These are phyloP conservation scores for Parus major DNA, from an alignment of 2,113 vertebrate species.

Conservation along the genomic window DNA sequence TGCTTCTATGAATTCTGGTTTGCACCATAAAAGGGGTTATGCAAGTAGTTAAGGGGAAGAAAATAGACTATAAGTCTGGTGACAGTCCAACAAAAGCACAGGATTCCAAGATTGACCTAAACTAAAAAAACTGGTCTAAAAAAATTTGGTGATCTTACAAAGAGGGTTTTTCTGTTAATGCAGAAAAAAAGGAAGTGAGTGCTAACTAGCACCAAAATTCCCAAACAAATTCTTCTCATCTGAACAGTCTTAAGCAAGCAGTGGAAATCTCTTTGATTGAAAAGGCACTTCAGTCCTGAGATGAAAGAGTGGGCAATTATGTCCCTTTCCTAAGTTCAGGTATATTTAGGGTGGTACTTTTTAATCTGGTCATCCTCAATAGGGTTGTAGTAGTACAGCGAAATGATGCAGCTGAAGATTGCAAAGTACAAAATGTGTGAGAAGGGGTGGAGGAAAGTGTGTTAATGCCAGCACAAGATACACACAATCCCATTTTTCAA, in stretches of 20 bases:
- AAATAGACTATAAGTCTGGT: background rate
- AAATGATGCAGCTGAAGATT: background rate
- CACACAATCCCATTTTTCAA: background rate
- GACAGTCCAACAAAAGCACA: slow-evolving; percentile 55
- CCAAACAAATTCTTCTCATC: slow-evolving; percentile 18
- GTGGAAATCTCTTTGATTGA: slow-evolving; percentile 22
- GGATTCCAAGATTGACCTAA: slow-evolving; percentile 23
- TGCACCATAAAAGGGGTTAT: background rate
- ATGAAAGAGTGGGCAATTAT: slow-evolving; percentile 52
- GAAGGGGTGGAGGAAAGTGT: background rate
- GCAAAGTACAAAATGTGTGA: background rate
- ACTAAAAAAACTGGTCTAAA: background rate
- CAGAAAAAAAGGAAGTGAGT: background rate
- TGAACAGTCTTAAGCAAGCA: slow-evolving; percentile 40
- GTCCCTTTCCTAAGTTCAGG: background rate
- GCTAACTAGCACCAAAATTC: slow-evolving; percentile 43
- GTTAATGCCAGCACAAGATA: background rate
- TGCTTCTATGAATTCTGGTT: slow-evolving; percentile 25
- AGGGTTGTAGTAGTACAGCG: background rate
- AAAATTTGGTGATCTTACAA: slow-evolving; percentile 15
- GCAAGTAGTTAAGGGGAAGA: background rate
- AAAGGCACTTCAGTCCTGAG: slow-evolving; percentile 21
- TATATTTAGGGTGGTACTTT: background rate
- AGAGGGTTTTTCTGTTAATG: background rate
- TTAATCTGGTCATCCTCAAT: background rate